Conservation (phyloP, 2,888 invertebrate genomes). For the Ditylenchus weischeri region DNA sequence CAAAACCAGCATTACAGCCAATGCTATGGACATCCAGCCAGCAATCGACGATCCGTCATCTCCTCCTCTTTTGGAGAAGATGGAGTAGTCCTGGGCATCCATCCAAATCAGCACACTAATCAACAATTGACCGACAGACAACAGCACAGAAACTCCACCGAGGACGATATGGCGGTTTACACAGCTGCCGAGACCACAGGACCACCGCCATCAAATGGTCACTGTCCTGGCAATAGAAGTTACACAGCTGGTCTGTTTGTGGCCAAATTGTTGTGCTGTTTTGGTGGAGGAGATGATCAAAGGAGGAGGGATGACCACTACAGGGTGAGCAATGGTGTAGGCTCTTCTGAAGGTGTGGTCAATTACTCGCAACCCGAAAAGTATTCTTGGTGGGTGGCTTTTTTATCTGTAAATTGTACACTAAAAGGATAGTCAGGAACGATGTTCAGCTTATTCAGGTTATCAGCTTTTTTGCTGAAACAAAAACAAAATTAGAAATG, state of each 20-base stretch:
- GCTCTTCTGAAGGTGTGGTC: neutral
- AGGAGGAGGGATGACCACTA: constrained; percentile 7
- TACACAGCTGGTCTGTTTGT: constrained; percentile 7
- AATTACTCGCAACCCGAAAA: constrained; percentile 9
- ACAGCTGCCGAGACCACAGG: constrained; percentile 1
- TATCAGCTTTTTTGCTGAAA: no score
- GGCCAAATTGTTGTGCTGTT: constrained; percentile 24
- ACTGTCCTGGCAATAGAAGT: neutral
- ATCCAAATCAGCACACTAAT: neutral
- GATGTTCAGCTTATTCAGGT: no score
- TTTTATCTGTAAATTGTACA: no score
- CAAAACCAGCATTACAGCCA: no score
- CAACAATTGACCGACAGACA: neutral
- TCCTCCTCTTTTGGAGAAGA: neutral
- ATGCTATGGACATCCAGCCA: no score
- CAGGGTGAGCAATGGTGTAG: neutral
- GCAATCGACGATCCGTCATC: neutral
- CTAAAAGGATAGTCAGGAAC: no score
- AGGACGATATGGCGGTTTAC: neutral
- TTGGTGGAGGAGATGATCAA: constrained; percentile 9
- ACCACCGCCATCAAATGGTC: constrained; percentile 11
- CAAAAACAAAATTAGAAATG: neutral
- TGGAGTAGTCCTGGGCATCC: constrained; percentile 9
- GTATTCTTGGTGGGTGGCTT: constrained; percentile 17
- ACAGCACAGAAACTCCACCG: neutral